A percentile compares a stretch with the other conserved stretches of the same genome.
These are phyloP conservation scores for Tiphia femorata DNA, from an alignment of 2,888 invertebrate species.

Conservation along the genomic window DNA sequence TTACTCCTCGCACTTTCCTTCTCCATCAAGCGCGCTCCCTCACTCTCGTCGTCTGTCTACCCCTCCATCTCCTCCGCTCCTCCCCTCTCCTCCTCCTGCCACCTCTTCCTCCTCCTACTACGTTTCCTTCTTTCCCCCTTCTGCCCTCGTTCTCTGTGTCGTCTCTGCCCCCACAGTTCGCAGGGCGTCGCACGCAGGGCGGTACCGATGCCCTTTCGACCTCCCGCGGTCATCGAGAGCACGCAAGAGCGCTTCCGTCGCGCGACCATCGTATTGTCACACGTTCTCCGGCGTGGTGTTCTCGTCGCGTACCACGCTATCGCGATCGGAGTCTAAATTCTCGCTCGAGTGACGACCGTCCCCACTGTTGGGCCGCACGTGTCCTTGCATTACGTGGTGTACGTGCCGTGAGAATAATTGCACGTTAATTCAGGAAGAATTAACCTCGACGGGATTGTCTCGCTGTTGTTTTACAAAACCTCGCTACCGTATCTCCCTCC, in stretches of 20 bases:
- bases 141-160: conserved; percentile 24
- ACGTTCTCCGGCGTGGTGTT: too few relatives aligned
- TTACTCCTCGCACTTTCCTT: conserved; percentile 15
- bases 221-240: conserved; percentile 42
- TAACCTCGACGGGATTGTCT: too few relatives aligned
- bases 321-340: too few relatives aligned
- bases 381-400: too few relatives aligned
- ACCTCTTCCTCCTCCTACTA: conserved; percentile 19
- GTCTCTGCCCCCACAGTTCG: conserved; percentile 34
- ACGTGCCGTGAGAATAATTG: too few relatives aligned
- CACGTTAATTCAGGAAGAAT: too few relatives aligned
- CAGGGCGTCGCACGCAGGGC: conserved; percentile 55
- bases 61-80: conserved; percentile 5
- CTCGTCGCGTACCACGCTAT: too few relatives aligned
- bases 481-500: too few relatives aligned
- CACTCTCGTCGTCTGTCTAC: too few relatives aligned
- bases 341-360: too few relatives aligned
- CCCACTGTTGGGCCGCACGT: too few relatives aligned
- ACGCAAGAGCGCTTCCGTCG: conserved; percentile 34
- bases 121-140: conserved; percentile 13
- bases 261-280: conserved; percentile 15
- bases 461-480: too few relatives aligned
- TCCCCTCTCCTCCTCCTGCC: conserved; percentile 19
- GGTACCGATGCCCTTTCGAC: conserved; percentile 63
- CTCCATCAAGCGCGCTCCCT: conserved; percentile 13